phyloP scores from a whole-genome alignment of 2,797 vertebrate species.

The Loriculus beryllinus region DNA sequence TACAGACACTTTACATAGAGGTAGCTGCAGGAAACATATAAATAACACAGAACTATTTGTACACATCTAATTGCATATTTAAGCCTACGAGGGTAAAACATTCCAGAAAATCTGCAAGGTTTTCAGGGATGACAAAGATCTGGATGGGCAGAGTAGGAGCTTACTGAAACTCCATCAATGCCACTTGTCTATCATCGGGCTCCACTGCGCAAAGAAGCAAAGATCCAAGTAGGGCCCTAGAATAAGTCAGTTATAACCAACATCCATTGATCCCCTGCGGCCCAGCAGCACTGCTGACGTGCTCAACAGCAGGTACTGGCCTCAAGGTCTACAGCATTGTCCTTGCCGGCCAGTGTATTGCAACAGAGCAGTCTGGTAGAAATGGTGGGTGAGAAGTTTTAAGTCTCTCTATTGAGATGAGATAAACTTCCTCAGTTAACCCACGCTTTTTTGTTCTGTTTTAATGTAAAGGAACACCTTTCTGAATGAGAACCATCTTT shows the following conservation, averaged over 20 bases:
- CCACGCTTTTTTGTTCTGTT: neutral
- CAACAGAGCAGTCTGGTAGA: neutral
- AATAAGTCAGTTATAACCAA: neutral
- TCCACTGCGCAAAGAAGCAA: neutral
- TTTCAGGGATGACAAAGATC: neutral
- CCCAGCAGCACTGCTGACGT: neutral
- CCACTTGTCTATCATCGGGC: neutral
- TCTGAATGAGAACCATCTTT: too few relatives aligned
- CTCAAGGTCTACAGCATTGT: neutral
- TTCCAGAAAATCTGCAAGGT: neutral
- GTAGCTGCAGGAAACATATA: neutral
- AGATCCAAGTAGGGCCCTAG: neutral
- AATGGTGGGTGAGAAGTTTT: neutral
- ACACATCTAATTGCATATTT: neutral
- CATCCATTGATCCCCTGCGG: too few relatives aligned
- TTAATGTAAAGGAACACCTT: neutral
- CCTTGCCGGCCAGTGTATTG: neutral
- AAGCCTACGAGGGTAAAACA: neutral
- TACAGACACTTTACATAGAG: neutral
- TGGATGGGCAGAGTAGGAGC: neutral
- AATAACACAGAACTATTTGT: neutral
- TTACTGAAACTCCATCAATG: neutral
- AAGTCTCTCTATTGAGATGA: neutral
- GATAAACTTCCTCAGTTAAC: neutral
- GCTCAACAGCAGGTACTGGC: neutral